phyloP scores from a whole-genome alignment of 2,113 vertebrate species.

The Penelope pileata region DNA sequence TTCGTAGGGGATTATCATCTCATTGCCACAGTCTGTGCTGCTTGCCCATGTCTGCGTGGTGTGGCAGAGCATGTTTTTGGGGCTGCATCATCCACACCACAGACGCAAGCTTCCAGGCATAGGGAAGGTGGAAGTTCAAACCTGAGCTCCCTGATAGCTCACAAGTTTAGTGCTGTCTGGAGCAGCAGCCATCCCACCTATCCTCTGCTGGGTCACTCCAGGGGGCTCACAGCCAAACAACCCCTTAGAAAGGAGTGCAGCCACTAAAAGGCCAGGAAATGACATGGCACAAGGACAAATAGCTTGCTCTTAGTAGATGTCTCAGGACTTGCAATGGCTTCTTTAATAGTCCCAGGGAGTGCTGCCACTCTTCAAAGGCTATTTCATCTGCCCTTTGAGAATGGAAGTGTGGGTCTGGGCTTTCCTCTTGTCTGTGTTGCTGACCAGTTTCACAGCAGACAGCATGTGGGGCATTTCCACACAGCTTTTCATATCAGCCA shows the following conservation, averaged over 20 bases:
- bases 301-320: not conserved
- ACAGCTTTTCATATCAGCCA: not conserved
- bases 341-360: not conserved
- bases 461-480: accelerated
- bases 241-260: not conserved
- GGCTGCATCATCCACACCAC: not conserved
- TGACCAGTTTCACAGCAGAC: not conserved
- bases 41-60: not conserved
- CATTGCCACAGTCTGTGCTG: not conserved
- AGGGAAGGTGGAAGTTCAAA: not conserved
- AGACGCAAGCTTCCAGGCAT: not conserved
- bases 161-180: not conserved
- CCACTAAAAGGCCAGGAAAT: not conserved
- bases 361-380: not conserved
- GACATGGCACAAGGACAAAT: not conserved
- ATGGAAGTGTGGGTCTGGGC: not conserved
- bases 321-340: not conserved
- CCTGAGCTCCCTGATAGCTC: not conserved
- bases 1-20: not conserved
- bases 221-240: not conserved
- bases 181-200: not conserved
- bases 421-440: not conserved
- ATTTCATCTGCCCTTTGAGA: not conserved
- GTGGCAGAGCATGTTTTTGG: not conserved
- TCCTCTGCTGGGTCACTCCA: not conserved